Evolutionary conservation across 2,888 invertebrate genomes (phyloP).

Genomic region (Rhamnusium bicolor): DNA sequence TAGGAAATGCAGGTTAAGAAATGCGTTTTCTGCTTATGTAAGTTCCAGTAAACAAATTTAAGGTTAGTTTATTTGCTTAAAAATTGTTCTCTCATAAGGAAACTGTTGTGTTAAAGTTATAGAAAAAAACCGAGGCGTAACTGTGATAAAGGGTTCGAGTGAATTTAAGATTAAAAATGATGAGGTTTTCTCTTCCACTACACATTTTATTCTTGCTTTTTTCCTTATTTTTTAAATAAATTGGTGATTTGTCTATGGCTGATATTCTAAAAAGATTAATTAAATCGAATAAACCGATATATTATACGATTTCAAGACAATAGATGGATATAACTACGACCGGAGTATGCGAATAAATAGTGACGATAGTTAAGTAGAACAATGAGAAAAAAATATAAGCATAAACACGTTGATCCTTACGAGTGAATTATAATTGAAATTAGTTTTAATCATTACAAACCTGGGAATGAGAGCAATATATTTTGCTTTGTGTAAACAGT

Average conservation of each 20-base stretch:
- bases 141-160: too few relatives aligned
- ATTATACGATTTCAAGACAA: too few relatives aligned
- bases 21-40: not conserved
- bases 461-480: constrained; percentile 19
- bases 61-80: not conserved
- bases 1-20: not conserved
- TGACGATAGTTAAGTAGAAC: not conserved
- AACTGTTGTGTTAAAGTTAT: too few relatives aligned
- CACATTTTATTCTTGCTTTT: too few relatives aligned
- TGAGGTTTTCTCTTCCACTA: too few relatives aligned
- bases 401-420: not conserved
- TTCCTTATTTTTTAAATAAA: too few relatives aligned
- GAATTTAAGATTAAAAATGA: too few relatives aligned
- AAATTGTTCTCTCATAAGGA: too few relatives aligned
- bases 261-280: too few relatives aligned
- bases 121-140: too few relatives aligned
- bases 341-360: not conserved
- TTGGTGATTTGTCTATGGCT: too few relatives aligned
- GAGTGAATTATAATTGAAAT: constrained; percentile 36
- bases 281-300: too few relatives aligned
- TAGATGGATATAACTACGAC: not conserved
- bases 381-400: not conserved
- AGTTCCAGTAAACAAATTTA: not conserved
- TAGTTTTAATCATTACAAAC: constrained; percentile 45
- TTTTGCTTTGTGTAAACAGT: constrained; percentile 28